A percentile compares a stretch with the other conserved stretches of the same genome.
These are phyloP conservation scores for Nyctereutes procyonoides DNA, from an alignment of 2,113 vertebrate genomes.

Conservation along the genomic window DNA sequence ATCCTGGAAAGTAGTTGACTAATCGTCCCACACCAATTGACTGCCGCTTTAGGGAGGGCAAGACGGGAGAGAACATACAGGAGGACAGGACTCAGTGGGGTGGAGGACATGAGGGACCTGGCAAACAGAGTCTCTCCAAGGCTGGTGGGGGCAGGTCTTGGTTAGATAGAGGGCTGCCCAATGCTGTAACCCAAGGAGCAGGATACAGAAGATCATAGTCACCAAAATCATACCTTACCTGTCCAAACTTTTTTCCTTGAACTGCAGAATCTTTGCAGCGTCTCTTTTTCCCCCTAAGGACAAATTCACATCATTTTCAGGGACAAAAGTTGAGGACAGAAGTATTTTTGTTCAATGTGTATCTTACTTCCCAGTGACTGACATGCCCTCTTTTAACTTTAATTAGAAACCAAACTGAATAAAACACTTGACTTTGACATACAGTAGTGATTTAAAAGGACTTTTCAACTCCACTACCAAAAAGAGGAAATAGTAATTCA, in stretches of 20 bases:
- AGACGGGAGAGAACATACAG: background rate
- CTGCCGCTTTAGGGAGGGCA: background rate
- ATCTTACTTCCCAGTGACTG: background rate
- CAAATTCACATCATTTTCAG: constrained; percentile 22
- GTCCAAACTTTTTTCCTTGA: background rate
- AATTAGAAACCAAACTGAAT: constrained; percentile 75
- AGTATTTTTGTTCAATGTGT: background rate
- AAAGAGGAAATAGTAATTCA: constrained; percentile 58
- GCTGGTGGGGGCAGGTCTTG: background rate
- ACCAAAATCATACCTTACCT: background rate
- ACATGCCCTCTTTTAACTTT: constrained; percentile 56
- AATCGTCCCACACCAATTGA: background rate
- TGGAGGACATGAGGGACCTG: background rate
- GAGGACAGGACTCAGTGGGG: background rate
- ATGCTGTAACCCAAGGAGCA: too few relatives aligned
- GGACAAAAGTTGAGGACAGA: constrained; percentile 49
- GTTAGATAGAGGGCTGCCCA: background rate
- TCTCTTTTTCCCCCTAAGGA: background rate
- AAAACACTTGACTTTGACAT: constrained; percentile 64
- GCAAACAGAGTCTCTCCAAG: background rate
- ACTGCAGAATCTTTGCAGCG: background rate
- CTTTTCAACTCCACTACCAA: background rate
- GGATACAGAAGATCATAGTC: background rate
- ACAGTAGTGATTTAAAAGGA: constrained; percentile 25
- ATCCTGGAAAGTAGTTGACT: background rate